Base-by-base conservation (phyloP, 2,888 invertebrate species). In the Dolichopus griseipennis region DNA sequence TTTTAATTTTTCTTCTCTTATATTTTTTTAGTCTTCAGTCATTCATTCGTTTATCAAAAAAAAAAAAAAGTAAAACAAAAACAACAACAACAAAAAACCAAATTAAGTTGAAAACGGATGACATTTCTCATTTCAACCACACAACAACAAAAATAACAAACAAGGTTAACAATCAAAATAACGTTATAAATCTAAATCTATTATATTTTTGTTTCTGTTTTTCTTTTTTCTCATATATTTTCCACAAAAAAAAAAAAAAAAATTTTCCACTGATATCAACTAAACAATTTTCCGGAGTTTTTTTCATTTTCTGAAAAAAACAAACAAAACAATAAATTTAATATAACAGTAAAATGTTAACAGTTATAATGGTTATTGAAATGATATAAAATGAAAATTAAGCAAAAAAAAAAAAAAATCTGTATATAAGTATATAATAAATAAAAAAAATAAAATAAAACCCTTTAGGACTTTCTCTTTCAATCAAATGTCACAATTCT, bases 381-480 rank as follows among this genome's bases (percentile, higher is more conserved):
- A 37, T 37, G 12, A 52, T 52, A n/a, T 12, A 18, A 52, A 27
- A 52, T 18, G 18, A 52, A 52, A 52, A n/a, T n/a, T n/a, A n/a
- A n/a, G 4, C 10, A 61, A 20, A 61, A n/a, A 61, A 20, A 3
- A 20, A n/a, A 22, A 22, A 63, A 63, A 63, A 63, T 21, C 10
- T n/a, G n/a, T n/a, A n/a, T n/a, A n/a, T n/a, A n/a, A n/a, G n/a
- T n/a, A n/a, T n/a, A n/a, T n/a, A n/a, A n/a, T n/a, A n/a, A n/a
- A n/a, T n/a, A n/a, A n/a, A n/a, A n/a, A n/a, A n/a, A n/a, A n/a
- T n/a, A 22, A 22, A 20, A 20, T 20, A 61, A 27, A 63, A 65
- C 69, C 69, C 68, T 69, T 69, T 65, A 63, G 66, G 69, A 66
- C 66, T 66, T 65, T 43, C 41, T 62, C 68, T 68, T 69, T 69